Base-by-base conservation (phyloP, 2,797 vertebrate species). In the Arctocebus calabarensis region DNA sequence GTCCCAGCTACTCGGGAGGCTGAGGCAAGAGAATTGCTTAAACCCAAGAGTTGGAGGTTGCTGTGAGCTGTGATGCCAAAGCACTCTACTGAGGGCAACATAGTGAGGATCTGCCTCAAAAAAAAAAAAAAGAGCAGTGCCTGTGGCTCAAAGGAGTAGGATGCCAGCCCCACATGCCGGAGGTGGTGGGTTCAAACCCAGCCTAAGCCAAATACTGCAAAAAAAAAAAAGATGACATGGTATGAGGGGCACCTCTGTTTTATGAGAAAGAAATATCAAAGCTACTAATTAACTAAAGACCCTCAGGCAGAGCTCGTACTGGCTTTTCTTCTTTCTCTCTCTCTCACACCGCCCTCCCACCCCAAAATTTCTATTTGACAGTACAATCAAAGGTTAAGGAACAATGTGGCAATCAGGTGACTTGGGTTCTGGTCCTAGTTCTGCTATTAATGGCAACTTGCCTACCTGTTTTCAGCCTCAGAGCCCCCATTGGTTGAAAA, bases 291-390 rank as follows among this genome's bases (percentile, higher is more conserved):
- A 88, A 55, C 32, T 83, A 79, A 90, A 43, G 59, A 71, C 27
- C 25, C n/a, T 68, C 32, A 83, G 81, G 37, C 34, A 90, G 37
- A 94, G 16, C 12, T 82, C 55, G 23, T 6, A 57, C 13, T 37
- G 22, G 34, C 10, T 59, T 34, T 16, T n/a, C 40, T 19, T 68
- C 10, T 52, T 34, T 43, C 45, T 34, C 55, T 75, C 40, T 27
- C 17, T 77, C 71, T 45, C 12, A 13, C 10, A n/a, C 52, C 9
- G 5, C 4, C 52, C 10, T 66, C 23, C 37, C 10, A n/a, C 59
- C 7, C 52, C 86, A 78, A 66, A 92, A 87, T 78, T 86, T 91
- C n/a, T 86, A 87, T 62, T 66, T 90, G 90, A 87, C n/a, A 91
- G 23, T 32, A 81, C 57, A 95, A 55, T 84, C 34, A 88, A 86